Evolutionary conservation across 1,140 invertebrate species (phyloP).

Genomic region (Eueides isabella): DNA sequence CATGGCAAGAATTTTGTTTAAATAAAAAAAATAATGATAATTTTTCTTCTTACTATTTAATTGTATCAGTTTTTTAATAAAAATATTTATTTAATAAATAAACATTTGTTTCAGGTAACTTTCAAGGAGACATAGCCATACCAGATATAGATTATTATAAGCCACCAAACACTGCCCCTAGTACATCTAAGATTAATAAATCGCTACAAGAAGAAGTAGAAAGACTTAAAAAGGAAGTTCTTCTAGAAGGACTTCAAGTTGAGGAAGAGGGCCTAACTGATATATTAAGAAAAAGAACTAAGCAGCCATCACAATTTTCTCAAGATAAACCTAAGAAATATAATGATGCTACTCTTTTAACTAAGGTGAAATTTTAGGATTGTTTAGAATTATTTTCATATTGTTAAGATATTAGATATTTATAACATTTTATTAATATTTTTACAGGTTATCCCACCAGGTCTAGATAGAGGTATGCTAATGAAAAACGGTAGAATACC

Average conservation of each 20-base stretch:
- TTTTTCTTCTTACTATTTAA: too few relatives aligned
- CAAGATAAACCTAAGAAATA: slow-evolving; percentile 78
- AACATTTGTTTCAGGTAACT: slow-evolving; percentile 84
- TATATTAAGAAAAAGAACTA: slow-evolving; percentile 85
- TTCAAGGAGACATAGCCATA: slow-evolving; percentile 91
- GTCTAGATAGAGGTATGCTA: slow-evolving; percentile 67
- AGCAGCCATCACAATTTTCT: slow-evolving; percentile 79
- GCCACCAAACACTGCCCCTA: slow-evolving; percentile 67
- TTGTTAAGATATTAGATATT: too few relatives aligned
- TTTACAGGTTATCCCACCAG: slow-evolving; percentile 63
- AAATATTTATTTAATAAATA: not conserved
- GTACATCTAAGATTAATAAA: slow-evolving; percentile 84
- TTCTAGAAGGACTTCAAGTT: slow-evolving; percentile 90
- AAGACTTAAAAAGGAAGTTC: slow-evolving; percentile 89
- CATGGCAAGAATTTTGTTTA: too few relatives aligned
- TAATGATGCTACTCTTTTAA: slow-evolving; percentile 80
- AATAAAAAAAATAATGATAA: too few relatives aligned
- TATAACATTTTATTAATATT: not conserved
- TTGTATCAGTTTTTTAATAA: too few relatives aligned
- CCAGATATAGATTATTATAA: slow-evolving; percentile 84
- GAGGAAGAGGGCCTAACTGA: slow-evolving; percentile 91
- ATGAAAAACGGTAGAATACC: slow-evolving; percentile 74
- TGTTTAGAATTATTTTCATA: not conserved
- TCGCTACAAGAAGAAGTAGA: slow-evolving; percentile 88
- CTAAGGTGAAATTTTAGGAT: slow-evolving; percentile 65